phyloP scores from a whole-genome alignment of 1,140 invertebrate genomes.

The Cataglyphis hispanica region DNA sequence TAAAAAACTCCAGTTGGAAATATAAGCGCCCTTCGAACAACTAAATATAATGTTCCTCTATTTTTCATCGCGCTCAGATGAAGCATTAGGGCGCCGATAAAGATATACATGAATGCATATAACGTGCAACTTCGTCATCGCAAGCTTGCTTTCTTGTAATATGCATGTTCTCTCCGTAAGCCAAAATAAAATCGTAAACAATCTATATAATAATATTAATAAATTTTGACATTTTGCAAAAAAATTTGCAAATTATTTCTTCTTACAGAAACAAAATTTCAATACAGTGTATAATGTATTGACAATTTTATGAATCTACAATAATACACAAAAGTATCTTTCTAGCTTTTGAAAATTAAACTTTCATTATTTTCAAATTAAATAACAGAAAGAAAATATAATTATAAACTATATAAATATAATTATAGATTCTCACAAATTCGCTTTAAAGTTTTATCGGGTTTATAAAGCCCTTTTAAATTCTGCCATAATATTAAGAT shows the following conservation, averaged over 20 bases:
- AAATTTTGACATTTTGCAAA: background rate
- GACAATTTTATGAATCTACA: background rate
- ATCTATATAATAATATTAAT: background rate
- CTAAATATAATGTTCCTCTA: constrained; percentile 1
- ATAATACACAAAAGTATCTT: background rate
- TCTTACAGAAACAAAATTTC: background rate
- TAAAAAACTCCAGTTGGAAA: background rate
- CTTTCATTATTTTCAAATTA: background rate
- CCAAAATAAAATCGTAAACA: background rate
- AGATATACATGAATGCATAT: background rate
- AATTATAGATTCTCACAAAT: background rate
- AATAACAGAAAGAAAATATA: constrained; percentile 1
- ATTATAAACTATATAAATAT: background rate
- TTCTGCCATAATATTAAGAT: background rate
- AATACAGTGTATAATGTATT: background rate
- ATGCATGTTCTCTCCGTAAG: background rate
- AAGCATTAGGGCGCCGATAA: background rate
- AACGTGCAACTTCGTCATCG: background rate
- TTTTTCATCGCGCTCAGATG: constrained; percentile 3
- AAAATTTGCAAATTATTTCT: background rate
- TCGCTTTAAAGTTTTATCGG: background rate
- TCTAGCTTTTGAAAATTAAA: background rate
- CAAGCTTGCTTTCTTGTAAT: background rate
- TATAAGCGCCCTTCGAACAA: background rate
- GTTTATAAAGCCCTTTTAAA: background rate